Base-by-base conservation (phyloP, 2,888 invertebrate genomes). In the Acanthococcus lagerstroemiae region DNA sequence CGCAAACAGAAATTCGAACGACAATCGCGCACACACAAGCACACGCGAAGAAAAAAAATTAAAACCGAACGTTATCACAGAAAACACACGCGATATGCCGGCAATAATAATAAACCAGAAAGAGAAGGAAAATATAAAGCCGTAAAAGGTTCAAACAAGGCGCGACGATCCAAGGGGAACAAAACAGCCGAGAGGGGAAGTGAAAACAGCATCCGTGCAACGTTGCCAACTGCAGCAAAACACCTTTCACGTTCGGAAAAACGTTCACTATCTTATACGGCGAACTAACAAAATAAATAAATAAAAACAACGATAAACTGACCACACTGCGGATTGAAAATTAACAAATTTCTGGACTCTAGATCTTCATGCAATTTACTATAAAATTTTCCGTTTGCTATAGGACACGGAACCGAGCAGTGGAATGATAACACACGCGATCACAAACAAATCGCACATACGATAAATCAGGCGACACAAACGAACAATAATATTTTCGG, bases 141-240 rank as follows among this genome's bases (percentile, higher is more conserved):
- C 50, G 50, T 60, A 60, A 60, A 60, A 60, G 60, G 60, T 60
- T 60, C 21, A 57, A 58, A 60, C 60, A 50, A 60, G 60, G 60
- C 50, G 60, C 48, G 60, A 60, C 60, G 60, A 50, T 27, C 30
- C 50, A 60, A 17, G n/a, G 50, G 50, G 50, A 60, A 46, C 48
- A 27, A 60, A 26, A 25, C 50, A 25, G 24, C 26, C 15, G 44
- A 24, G 50, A 48, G 50, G 60, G 50, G 30, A 60, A 22, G 50
- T 30, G 60, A 60, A 60, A 50, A 12, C 50, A 60, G 60, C 60
- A 60, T 60, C 60, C 60, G 48, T 48, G 19, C 60, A 17, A 50
- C 50, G 60, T 60, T 60, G 60, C 60, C 60, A 50, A 50, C 27
- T 50, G 19, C 15, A 55, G 21, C 19, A 50, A 9, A 58, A 45